phyloP scores from a whole-genome alignment of 92 coral and sea anemone species.

The Scolanthus callimorphus region DNA sequence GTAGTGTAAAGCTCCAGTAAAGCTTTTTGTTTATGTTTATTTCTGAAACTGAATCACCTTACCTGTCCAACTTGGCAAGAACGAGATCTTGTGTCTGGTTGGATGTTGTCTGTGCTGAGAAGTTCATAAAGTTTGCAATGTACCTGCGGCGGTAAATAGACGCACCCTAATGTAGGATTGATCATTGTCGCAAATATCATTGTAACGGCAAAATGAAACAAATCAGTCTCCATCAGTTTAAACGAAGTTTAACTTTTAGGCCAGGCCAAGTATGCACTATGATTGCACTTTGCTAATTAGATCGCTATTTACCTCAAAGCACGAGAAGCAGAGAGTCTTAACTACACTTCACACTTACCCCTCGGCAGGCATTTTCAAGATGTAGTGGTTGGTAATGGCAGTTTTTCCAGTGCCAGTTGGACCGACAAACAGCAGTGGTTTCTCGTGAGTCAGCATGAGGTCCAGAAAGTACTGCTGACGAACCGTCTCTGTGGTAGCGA shows the following conservation, averaged over 20 bases:
- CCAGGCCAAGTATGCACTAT: too few species aligned
- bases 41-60: too few species aligned
- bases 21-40: not conserved
- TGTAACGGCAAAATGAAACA: too few species aligned
- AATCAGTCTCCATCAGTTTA: too few species aligned
- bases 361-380: conserved; percentile 68
- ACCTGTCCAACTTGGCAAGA: conserved; percentile 94
- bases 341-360: too few species aligned
- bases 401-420: conserved; percentile 98
- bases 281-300: too few species aligned
- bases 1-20: not conserved
- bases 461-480: conserved; percentile 95
- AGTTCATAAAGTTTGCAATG: conserved; percentile 94
- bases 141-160: conserved; percentile 63
- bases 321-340: too few species aligned
- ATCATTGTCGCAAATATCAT: too few species aligned
- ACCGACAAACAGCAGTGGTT: conserved; percentile 86
- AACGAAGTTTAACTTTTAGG: too few species aligned
- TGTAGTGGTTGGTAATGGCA: conserved; percentile 83
- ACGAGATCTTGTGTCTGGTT: conserved; percentile 95
- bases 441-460: conserved; percentile 70
- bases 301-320: too few species aligned
- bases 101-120: conserved; percentile 95
- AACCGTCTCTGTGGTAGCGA: conserved; percentile 96
- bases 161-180: too few species aligned